These are phyloP conservation scores for Xestia c-nigrum DNA, from an alignment of 2,888 invertebrate genomes.

Conservation along the genomic window DNA sequence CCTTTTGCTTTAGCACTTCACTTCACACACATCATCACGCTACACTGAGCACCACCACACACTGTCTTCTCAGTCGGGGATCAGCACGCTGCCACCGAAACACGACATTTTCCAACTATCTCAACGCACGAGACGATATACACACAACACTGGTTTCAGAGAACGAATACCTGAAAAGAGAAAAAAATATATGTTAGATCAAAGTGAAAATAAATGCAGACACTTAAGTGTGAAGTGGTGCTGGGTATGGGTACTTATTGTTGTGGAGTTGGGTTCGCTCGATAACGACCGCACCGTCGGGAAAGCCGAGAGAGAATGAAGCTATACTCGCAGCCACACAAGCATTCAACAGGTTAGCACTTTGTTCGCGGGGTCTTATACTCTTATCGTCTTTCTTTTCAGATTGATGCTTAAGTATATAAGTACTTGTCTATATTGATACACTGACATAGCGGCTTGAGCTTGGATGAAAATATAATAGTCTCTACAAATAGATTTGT, in stretches of 20 bases:
- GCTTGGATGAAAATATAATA: slow-evolving; percentile 12
- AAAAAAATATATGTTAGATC: slow-evolving; percentile 56
- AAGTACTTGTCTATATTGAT: slow-evolving; percentile 53
- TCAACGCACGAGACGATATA: slow-evolving; percentile 33
- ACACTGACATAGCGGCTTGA: slow-evolving; percentile 34
- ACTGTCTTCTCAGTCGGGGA: slow-evolving; percentile 79
- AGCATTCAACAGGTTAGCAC: slow-evolving; percentile 81
- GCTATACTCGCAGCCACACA: slow-evolving; percentile 68
- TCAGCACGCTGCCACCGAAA: slow-evolving; percentile 82
- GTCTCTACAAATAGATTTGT: slow-evolving; percentile 25
- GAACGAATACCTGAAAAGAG: slow-evolving; percentile 70
- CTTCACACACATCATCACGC: slow-evolving; percentile 78
- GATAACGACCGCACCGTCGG: slow-evolving; percentile 73
- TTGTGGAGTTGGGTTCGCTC: slow-evolving; percentile 63
- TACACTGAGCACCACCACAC: slow-evolving; percentile 69
- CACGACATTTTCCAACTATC: slow-evolving; percentile 81
- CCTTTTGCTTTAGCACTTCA: slow-evolving; percentile 71
- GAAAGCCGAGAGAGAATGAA: slow-evolving; percentile 77
- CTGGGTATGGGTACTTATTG: slow-evolving; percentile 58
- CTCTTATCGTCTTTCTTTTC: slow-evolving; percentile 71
- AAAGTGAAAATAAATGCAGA: slow-evolving; percentile 58
- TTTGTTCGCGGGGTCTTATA: slow-evolving; percentile 72
- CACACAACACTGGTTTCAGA: slow-evolving; percentile 59
- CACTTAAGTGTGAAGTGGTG: slow-evolving; percentile 55
- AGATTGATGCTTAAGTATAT: slow-evolving; percentile 62